Evolutionary conservation across 2,888 invertebrate genomes (phyloP), one percentile per base, ranked within the genome.

Genomic region (Mesorhabditis spiculigera): DNA sequence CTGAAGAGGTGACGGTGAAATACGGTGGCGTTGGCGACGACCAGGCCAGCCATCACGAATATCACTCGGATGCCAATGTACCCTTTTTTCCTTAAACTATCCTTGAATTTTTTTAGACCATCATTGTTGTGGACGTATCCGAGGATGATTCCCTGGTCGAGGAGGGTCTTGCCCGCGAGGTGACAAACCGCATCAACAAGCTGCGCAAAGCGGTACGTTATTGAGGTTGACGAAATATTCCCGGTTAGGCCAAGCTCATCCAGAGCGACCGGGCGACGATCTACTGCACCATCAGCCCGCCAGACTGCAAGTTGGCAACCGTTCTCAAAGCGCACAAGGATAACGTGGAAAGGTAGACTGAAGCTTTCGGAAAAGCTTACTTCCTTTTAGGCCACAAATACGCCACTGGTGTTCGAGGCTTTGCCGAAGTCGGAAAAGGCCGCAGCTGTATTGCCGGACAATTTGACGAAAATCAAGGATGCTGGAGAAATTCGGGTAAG

Each of bases 141-240:
- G 93, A 93, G 3, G 94, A 94, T 86, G 92, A 93, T 84, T 91
- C 91, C 43, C 91, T 96, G 91, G 89, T 93, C 75, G 93, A 95
- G 85, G 97, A 98, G 89, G 98, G 98, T 6, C 90, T 93, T 43
- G 93, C 96, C 0, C 90, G 97, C 72, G 98, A 99, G 88, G 91
- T 97, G 43, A 93, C 95, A 72, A 98, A 97, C 86, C 90, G 97
- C 70, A 90, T 98, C 45, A 98, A 99, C 86, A 96, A 95, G 87
- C 89, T 98, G 10, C 89, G 97, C 72, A 99, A 99, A 88, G 94
- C 95, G 86, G 88, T 87, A 6, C 41, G 66, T 66, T 42, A 41
- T 58, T n/a, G 28, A 28, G 41, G 64, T 8, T 44, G 13, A 4
- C 43, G 13, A 44, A 4, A 5, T 8, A 43, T 10, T 3, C 8